Base-by-base conservation (phyloP, 2,797 vertebrate genomes). In the Sciurus vulgaris region DNA sequence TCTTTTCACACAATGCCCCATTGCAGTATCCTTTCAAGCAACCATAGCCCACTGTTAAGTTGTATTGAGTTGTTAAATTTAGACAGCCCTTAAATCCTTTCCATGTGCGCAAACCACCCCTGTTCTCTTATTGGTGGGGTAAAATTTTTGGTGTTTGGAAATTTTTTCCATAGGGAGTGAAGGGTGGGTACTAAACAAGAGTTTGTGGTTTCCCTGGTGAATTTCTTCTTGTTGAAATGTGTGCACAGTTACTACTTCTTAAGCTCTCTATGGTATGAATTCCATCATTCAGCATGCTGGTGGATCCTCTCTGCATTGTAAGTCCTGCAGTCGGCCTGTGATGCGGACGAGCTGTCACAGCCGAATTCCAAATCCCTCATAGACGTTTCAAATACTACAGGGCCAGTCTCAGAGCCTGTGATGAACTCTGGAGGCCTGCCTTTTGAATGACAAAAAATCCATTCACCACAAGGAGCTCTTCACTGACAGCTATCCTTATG, bases 11-110 rank as follows among this genome's bases (percentile, higher is more conserved):
- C 26, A 96, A 33, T 9, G 22, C 47, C 69, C 77, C 61, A 59
- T 90, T 33, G 76, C 47, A 41, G 65, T 79, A 87, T 51, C 88
- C 41, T 88, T 95, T 94, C 93, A 94, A 95, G 85, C 94, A 88
- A 30, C 35, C 51, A 61, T 5, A 65, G 35, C 69, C 69, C 51
- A 92, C 44, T 61, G 70, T 94, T 92, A 96, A 91, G 56, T 92
- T 86, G 85, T 93, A 96, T 65, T 59, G 63, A 92, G 85, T 33
- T 93, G 88, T 95, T 97, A 97, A 95, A 96, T 94, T 95, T 92
- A 97, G 91, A 96, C 72, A 93, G 56, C 72, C 86, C 73, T 93
- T 95, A 94, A 96, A 96, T 96, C 61, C 24, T 74, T 96, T 91
- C 84, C 92, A 77, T 84, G 30, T 95, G 67, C 35, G 84, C 41